Evolutionary conservation across 2,797 vertebrate genomes (phyloP), one percentile per base, ranked within the genome.

Genomic region (Tapera naevia): DNA sequence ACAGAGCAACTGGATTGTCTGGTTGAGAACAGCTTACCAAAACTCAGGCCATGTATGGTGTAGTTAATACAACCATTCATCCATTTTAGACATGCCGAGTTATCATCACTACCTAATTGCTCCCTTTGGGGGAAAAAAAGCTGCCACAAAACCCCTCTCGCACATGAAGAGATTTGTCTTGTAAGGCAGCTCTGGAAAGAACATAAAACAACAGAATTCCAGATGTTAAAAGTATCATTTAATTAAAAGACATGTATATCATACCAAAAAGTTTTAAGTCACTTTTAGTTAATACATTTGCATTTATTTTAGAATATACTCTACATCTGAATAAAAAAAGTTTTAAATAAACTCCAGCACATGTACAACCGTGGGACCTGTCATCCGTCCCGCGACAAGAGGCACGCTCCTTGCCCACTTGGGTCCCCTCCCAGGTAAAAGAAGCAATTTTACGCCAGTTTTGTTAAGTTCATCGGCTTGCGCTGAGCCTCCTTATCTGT

Each of bases 261-360:
- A 97, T 95, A 96, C 87, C 86, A 91, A 97, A 97, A 96, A 82
- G 84, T 78, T 94, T 72, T 93, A 88, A 76, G 85, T 96, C 95
- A 89, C 71, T 93, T 82, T 97, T 86, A 93, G 91, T 97, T 94
- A 98, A 97, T 97, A 97, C 96, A 97, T 97, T 95, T 91, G 91
- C 89, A 94, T 97, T 98, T 98, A 97, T 98, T 98, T 98, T 97
- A 97, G 98, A 98, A 98, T 98, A 98, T 97, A 97, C 79, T 97
- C 98, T 98, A 98, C 97, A 97, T 98, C 96, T 96, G 97, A 97
- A 96, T 98, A 98, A 95, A 97, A 97, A 98, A 98, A 95, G 92
- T 95, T 98, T 98, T 98, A 98, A 98, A 98, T 98, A 98, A 97
- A 96, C 83, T 96, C 96, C 92, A 94, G 95, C 94, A 97, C 97